Percentiles rank a stretch among this genome's conserved stretches.
Evolutionary conservation across 2,113 vertebrate genomes (phyloP).

Genomic region (Forbesichthys agassizii): DNA sequence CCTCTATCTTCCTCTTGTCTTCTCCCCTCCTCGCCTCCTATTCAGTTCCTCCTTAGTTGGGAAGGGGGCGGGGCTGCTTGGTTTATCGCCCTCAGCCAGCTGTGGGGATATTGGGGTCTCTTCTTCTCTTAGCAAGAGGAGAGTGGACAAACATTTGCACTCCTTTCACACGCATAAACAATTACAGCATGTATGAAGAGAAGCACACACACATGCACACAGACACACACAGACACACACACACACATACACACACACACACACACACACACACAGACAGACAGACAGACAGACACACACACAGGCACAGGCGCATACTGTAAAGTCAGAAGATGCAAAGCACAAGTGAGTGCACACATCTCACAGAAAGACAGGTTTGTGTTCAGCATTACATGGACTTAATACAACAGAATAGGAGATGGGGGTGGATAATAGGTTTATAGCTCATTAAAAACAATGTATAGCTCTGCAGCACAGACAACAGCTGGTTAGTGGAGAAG

Average conservation of each 20-base stretch:
- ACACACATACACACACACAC: neutral
- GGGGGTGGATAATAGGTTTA: too few species aligned
- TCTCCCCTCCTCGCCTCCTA: neutral
- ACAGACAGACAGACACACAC: conserved; percentile 7
- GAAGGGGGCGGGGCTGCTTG: conserved; percentile 20
- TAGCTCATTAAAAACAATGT: too few species aligned
- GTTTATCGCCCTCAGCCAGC: conserved; percentile 68
- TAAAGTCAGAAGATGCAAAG: neutral
- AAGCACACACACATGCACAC: neutral
- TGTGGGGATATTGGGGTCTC: conserved; percentile 51
- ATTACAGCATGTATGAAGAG: conserved; percentile 21
- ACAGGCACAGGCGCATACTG: neutral
- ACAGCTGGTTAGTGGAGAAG: too few species aligned
- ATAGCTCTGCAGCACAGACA: too few species aligned
- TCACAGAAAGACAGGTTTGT: neutral
- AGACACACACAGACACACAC: too few species aligned
- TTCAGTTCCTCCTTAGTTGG: neutral
- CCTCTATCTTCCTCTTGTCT: neutral
- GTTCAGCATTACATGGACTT: too few species aligned
- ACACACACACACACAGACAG: conserved; percentile 1
- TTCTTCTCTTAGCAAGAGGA: conserved; percentile 41
- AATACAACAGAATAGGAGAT: too few species aligned
- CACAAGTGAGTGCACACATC: neutral
- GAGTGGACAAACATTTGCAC: conserved; percentile 47
- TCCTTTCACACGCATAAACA: conserved; percentile 45